Conservation (phyloP, 1,140 invertebrate species). For the Penaeus japonicus region DNA sequence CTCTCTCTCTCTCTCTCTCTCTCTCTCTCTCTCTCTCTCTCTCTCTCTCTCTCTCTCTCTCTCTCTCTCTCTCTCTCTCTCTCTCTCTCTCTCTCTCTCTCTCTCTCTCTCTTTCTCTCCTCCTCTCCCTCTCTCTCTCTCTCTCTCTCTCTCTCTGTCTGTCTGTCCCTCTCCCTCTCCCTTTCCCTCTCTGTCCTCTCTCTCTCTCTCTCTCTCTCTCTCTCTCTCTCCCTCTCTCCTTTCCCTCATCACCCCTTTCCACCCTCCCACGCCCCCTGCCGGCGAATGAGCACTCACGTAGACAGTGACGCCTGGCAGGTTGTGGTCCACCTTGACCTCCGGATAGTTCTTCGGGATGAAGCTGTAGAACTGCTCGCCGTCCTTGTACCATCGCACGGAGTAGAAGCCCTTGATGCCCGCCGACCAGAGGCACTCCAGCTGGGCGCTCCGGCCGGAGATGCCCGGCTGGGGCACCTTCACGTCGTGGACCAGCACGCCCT, state of each 20-base stretch:
- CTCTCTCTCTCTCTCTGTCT: too few species aligned
- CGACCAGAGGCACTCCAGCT: conserved; percentile 7
- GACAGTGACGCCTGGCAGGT: neutral
- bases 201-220: too few species aligned
- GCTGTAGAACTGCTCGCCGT: conserved; percentile 48
- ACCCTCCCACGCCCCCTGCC: neutral
- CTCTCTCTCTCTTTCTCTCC: too few species aligned
- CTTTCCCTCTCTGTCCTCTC: too few species aligned
- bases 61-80: too few species aligned
- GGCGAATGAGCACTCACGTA: neutral
- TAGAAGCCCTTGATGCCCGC: conserved; percentile 16
- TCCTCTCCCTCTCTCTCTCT: too few species aligned
- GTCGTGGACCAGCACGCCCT: neutral
- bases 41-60: too few species aligned
- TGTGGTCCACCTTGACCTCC: conserved; percentile 30
- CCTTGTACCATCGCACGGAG: conserved; percentile 47
- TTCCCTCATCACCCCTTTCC: neutral
- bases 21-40: too few species aligned
- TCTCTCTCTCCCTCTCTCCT: neutral
- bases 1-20: too few species aligned
- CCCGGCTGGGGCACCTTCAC: conserved; percentile 28
- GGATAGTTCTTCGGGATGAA: conserved; percentile 29
- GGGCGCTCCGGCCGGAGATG: neutral
- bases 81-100: too few species aligned
- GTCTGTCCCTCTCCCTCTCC: too few species aligned